Conservation (phyloP, 2,888 invertebrate genomes). For the Protodeltote pygarga region DNA sequence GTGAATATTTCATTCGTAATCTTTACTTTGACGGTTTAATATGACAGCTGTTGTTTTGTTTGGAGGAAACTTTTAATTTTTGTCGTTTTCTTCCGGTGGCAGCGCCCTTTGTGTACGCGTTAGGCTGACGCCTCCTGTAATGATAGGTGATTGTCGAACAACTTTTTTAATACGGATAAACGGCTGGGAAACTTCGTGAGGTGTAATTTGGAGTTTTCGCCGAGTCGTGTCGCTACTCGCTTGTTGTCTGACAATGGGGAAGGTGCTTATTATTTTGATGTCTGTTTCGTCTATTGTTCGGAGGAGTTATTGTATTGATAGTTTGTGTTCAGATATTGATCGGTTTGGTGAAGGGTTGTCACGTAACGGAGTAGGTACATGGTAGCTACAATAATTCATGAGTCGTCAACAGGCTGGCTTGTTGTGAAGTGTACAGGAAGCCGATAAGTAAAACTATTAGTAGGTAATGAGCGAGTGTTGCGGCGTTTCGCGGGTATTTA, state of each 20-base stretch:
- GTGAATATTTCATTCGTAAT: constrained; percentile 87
- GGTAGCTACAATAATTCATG: constrained; percentile 42
- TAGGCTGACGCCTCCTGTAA: constrained; percentile 78
- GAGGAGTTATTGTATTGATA: constrained; percentile 53
- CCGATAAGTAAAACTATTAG: constrained; percentile 83
- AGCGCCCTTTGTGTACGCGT: constrained; percentile 77
- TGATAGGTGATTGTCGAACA: constrained; percentile 82
- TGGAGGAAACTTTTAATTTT: constrained; percentile 86
- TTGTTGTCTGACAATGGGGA: constrained; percentile 64
- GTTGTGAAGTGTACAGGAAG: constrained; percentile 72
- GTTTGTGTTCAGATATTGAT: constrained; percentile 47
- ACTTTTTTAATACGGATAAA: constrained; percentile 71
- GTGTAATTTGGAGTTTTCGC: constrained; percentile 80
- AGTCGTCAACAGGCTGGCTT: constrained; percentile 52
- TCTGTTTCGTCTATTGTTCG: constrained; percentile 64
- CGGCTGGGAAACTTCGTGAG: constrained; percentile 72
- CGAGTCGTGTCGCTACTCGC: constrained; percentile 55
- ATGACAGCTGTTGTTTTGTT: constrained; percentile 86
- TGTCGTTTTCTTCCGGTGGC: constrained; percentile 75
- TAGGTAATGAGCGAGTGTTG: constrained; percentile 79
- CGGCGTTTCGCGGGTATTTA: constrained; percentile 82
- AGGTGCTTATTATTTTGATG: constrained; percentile 77
- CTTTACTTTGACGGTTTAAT: constrained; percentile 86
- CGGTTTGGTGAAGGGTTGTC: constrained; percentile 46
- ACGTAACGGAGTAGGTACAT: constrained; percentile 18